phyloP scores from a whole-genome alignment of 2,797 vertebrate species.

The Oreochromis mossambicus region DNA sequence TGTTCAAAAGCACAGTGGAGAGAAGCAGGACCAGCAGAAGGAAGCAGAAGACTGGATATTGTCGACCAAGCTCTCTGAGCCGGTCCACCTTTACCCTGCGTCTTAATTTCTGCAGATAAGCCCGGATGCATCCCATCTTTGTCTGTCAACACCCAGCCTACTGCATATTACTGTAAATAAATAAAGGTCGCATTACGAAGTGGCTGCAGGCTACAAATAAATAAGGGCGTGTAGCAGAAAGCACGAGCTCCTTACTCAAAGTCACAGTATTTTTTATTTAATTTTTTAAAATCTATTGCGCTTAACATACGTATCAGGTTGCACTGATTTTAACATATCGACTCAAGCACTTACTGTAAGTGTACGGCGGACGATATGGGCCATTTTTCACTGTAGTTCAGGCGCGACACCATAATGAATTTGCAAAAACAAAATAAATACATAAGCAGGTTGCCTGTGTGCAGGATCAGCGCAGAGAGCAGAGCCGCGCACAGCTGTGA shows the following conservation, averaged over 20 bases:
- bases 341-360: slow-evolving; percentile 19
- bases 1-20: slow-evolving; percentile 86
- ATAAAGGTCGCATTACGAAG: neutral
- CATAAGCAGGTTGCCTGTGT: neutral
- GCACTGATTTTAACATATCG: neutral
- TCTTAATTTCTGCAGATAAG: slow-evolving; percentile 66
- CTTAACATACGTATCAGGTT: neutral
- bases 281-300: neutral
- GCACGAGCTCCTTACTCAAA: neutral
- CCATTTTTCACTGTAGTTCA: slow-evolving; percentile 20
- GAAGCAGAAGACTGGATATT: slow-evolving; percentile 90
- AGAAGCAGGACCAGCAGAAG: slow-evolving; percentile 77
- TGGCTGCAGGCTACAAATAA: neutral
- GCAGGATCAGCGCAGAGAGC: neutral
- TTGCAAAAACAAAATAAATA: slow-evolving; percentile 2
- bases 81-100: slow-evolving; percentile 73
- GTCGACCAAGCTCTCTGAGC: slow-evolving; percentile 83
- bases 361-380: neutral
- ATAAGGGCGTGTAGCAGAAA: neutral
- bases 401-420: slow-evolving; percentile 29
- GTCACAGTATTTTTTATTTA: neutral
- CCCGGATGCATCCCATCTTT: slow-evolving; percentile 60
- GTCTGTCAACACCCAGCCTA: neutral
- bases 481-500: slow-evolving; percentile 26
- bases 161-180: slow-evolving; percentile 1